Base-by-base conservation (phyloP, 2,797 vertebrate species). In the Valencia hispanica region DNA sequence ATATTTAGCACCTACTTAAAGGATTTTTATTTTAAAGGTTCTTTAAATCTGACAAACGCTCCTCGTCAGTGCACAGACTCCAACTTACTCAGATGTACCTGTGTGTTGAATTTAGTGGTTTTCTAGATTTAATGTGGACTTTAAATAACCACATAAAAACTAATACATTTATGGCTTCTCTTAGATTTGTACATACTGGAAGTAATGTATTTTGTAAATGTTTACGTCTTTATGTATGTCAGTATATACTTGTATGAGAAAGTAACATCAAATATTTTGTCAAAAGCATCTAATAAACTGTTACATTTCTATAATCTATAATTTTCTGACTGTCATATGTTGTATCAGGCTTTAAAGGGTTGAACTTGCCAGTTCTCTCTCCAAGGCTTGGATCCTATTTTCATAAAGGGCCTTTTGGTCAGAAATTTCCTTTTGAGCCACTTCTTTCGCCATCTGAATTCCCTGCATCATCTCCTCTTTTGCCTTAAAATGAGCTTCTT, bases 401-500 rank as follows among this genome's bases (percentile, higher is more conserved):
- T 99, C 98, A 74, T 97, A 99, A 0, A 90, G 94, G 32, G 88
- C 87, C 91, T 94, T 98, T 85, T 99, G 98, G 45, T 95, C 95
- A 20, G 78, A 93, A 4, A 99, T 94, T 68, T 99, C 97, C 81
- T 97, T 96, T 66, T 97, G 96, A 43, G 98, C 97, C 95, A 99
- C 93, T 77, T 98, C 96, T 87, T 97, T 97, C 0, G 97, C 98
- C 86, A 99, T 95, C 77, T 98, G 97, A 86, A 99, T 97, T 59
- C 96, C 97, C 50, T 96, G 97, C 91, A 99, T 97, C 97, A 98
- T 98, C 88, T 99, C 98, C 82, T 97, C 94, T 88, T 97, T 97
- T 11, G 96, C 98, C 87, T 96, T 97, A 77, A 99, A 81, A 20
- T 96, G 95, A 20, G 98, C 97, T 82, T 97, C 97, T 93, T 97